A percentile compares a stretch with the other conserved stretches of the same genome.
Conservation (phyloP, 2,797 vertebrate species). For the Sebastes taczanowskii region DNA sequence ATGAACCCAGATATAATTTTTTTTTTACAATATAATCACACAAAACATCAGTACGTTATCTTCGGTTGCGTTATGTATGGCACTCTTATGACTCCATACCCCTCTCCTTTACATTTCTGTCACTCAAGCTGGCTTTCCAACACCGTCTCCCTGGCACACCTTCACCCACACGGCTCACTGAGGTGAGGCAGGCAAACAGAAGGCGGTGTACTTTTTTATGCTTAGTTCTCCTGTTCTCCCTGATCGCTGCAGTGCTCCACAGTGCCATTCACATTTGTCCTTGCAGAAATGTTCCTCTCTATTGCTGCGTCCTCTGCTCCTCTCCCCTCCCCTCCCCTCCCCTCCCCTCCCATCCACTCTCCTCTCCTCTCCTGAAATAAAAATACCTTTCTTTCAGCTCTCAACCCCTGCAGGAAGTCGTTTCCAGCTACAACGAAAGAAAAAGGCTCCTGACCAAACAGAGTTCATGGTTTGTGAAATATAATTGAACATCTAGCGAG, state of each 20-base stretch:
- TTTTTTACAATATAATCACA: neutral
- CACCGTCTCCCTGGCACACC: neutral
- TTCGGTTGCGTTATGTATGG: neutral
- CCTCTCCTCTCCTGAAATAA: neutral
- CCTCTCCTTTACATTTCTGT: neutral
- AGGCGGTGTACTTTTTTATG: conserved; percentile 27
- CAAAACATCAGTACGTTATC: neutral
- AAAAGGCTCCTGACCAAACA: neutral
- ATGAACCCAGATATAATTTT: neutral
- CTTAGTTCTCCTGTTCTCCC: conserved; percentile 41
- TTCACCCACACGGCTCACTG: neutral
- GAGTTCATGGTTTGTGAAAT: neutral
- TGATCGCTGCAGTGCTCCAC: conserved; percentile 30
- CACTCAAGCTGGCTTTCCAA: neutral
- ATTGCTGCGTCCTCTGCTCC: neutral
- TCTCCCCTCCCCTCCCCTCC: neutral
- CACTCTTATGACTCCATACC: neutral
- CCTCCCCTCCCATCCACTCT: neutral
- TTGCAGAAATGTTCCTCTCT: conserved; percentile 16
- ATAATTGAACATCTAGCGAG: neutral
- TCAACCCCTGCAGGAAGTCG: neutral
- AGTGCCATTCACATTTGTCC: conserved; percentile 33
- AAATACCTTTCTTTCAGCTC: neutral
- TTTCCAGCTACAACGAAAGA: neutral
- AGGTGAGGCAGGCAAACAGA: conserved; percentile 23